Base-by-base conservation (phyloP, 2,113 vertebrate genomes). In the Pseudorasbora parva region DNA sequence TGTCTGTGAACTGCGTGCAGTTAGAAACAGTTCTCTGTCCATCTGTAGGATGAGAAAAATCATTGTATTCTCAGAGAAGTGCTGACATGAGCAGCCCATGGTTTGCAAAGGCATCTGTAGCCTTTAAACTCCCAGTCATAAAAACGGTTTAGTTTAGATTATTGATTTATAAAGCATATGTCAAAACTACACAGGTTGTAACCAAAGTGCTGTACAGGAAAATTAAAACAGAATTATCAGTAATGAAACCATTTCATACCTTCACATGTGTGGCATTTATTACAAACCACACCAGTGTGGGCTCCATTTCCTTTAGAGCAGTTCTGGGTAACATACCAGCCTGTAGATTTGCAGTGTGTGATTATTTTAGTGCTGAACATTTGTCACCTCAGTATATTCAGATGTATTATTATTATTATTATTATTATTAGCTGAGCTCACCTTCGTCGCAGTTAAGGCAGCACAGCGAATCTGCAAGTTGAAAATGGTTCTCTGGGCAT, bases 1-100 rank as follows among this genome's bases (percentile, higher is more conserved):
- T 62, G n/a, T 83, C 15, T 27, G 45, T 59, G 33, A 66, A 79
- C 19, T 2, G 2, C 5, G 41, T 83, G 59, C 85, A 86, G 4
- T 19, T 6, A 8, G 33, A 30, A 14, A 81, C 14, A 17, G 23
- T 83, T 10, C 1, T 72, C 74, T 72, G 17, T n/a, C 76, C 85
- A 12, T 71, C 85, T 86, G 14, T 41, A 56, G 23, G 41, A 41
- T 15, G 37, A 51, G 66, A 2, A 33, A 66, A 30, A 60, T 0
- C 15, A 5, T n/a, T 12, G 19, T 23, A 23, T 71, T 51, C 10
- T 71, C n/a, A 17, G 71, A 47, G n/a, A 0, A 74, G 6, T 5
- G 21, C 17, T 21, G 9, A 19, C 6, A 54, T 19, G 17, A 54
- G 8, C 51, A 54, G 51, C 17, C 2, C 49, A 51, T 51, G 15